Base-by-base conservation (phyloP, 1,140 invertebrate genomes). In the Daktulosphaira vitifoliae region DNA sequence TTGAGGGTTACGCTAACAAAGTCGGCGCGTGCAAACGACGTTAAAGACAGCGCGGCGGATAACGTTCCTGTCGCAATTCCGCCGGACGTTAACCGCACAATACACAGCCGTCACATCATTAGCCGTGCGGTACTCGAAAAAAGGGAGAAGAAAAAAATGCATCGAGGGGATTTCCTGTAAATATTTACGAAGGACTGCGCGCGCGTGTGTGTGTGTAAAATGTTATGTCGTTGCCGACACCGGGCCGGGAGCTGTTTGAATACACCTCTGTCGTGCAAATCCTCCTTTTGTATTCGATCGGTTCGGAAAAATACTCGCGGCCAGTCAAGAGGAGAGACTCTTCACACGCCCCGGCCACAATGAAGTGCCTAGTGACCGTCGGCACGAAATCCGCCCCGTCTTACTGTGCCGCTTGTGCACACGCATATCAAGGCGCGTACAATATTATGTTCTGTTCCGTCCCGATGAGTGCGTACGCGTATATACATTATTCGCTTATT, bases 141-240 rank as follows among this genome's bases (percentile, higher is more conserved):
- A 23, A 11, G 42, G 42, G 39, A 33, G 25, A 46, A 23, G 25
- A 46, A 23, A 56, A 56, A 44, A 42, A 33, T 15, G 20, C 15
- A 18, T 56, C 53, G 38, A 46, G 54, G 54, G 54, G 37, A 33
- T 56, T 42, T 56, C 53, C 53, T 56, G 54, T 59, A 59, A 59
- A 59, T 59, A 59, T 59, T 59, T 59, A 59, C 54, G 18, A 38
- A 37, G 5, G 39, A 44, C 39, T n/a, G 39, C 15, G n/a, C 33
- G 33, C 13, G 33, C 18, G 13, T 42, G 13, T 42, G 5, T 7
- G 16, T 3, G 26, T 11, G n/a, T n/a, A n/a, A n/a, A n/a, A 11
- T 33, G 29, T 33, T 33, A 11, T 33, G 29, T 33, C 11, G 29
- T 33, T 6, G 5, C 29, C 29, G 29, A 33, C 29, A 33, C 29